These are phyloP conservation scores for Tenthredo amoena DNA, from an alignment of 2,888 invertebrate genomes.

Conservation along the genomic window DNA sequence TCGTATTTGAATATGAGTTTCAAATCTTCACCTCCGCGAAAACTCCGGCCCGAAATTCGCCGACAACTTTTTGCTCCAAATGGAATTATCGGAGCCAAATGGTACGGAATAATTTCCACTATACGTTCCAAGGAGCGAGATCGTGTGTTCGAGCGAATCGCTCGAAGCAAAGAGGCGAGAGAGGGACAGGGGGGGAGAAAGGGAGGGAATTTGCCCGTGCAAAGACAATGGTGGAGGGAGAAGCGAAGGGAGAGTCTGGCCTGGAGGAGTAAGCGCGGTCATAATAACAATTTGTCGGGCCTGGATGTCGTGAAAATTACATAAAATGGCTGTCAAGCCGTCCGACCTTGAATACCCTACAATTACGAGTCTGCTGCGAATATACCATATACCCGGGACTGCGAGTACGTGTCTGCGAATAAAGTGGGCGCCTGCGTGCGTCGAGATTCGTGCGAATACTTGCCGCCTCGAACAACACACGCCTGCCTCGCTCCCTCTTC, in stretches of 20 bases:
- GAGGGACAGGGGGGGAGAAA: background rate
- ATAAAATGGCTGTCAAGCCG: slow-evolving; percentile 67
- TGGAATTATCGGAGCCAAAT: background rate
- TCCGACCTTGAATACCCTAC: slow-evolving; percentile 67
- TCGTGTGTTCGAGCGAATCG: background rate
- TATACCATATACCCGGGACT: slow-evolving; percentile 26
- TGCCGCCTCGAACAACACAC: background rate
- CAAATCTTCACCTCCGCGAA: background rate
- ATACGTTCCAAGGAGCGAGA: background rate
- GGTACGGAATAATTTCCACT: background rate
- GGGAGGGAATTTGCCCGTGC: background rate
- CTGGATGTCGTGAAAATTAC: slow-evolving; percentile 64
- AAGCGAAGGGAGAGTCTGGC: slow-evolving; percentile 22
- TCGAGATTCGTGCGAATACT: slow-evolving; percentile 30
- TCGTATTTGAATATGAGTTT: background rate
- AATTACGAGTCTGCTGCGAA: slow-evolving; percentile 66
- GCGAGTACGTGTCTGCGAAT: slow-evolving; percentile 11
- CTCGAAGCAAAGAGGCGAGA: background rate
- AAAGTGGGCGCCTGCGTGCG: slow-evolving; percentile 31
- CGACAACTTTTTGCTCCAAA: background rate
- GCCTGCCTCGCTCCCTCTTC: too few relatives aligned
- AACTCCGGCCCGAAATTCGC: background rate
- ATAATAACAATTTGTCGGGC: slow-evolving; percentile 64
- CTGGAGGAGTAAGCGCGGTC: slow-evolving; percentile 29
- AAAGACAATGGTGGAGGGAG: slow-evolving; percentile 31